Conservation (phyloP, 2,888 invertebrate species). For the Callinectes sapidus region DNA sequence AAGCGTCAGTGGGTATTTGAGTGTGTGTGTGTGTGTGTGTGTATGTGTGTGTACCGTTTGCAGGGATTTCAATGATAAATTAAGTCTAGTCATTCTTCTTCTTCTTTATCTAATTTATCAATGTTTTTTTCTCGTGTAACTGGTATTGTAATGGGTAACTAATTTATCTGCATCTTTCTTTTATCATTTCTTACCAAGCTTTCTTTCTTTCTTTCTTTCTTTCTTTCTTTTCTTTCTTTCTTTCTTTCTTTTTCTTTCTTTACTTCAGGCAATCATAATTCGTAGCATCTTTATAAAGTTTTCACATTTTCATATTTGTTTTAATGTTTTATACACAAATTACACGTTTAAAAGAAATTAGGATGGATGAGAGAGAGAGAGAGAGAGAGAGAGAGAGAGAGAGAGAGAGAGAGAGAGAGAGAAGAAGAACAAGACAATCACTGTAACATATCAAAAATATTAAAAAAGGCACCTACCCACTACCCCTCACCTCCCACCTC, state of each 20-base stretch:
- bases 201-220: too few relatives aligned
- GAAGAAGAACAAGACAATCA: conserved; percentile 1
- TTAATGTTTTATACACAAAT: background rate
- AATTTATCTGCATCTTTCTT: background rate
- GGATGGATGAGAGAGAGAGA: background rate
- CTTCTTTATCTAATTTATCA: too few relatives aligned
- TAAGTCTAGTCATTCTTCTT: background rate
- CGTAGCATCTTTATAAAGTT: background rate
- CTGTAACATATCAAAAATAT: background rate
- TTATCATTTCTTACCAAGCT: too few relatives aligned
- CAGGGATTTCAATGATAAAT: background rate
- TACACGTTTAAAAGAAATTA: background rate
- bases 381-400: conserved; percentile 1
- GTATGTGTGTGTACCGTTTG: background rate
- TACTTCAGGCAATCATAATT: background rate
- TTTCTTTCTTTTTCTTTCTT: background rate
- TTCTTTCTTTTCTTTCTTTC: background rate
- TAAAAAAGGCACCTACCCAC: background rate
- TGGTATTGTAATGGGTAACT: too few relatives aligned
- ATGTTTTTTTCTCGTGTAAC: too few relatives aligned
- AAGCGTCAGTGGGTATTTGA: background rate
- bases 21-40: conserved; percentile 16
- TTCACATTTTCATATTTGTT: background rate
- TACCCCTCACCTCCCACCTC: background rate
- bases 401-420: conserved; percentile 37